Conservation (phyloP, 2,113 vertebrate species). For the Corvus cornix region DNA sequence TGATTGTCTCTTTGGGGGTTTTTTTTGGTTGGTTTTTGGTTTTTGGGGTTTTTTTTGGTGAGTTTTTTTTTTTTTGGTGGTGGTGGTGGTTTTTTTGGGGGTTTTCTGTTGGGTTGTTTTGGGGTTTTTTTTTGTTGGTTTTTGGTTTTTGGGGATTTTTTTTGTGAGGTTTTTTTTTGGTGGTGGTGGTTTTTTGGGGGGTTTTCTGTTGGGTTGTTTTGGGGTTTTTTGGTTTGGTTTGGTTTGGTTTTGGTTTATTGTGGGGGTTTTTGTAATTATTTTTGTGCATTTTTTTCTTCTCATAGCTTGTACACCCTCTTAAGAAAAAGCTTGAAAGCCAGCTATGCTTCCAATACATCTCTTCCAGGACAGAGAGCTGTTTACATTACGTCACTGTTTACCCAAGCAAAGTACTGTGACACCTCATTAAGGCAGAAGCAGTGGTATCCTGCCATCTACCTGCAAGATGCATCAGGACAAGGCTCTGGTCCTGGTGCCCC, state of each 20-base stretch:
- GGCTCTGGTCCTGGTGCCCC: neutral
- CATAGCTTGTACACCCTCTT: constrained; percentile 2
- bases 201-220: too few species aligned
- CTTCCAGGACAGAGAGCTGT: neutral
- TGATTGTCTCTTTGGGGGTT: neutral
- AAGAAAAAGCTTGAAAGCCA: neutral
- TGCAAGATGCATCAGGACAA: neutral
- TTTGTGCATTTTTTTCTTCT: neutral
- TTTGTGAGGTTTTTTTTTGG: too few species aligned
- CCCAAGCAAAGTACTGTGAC: neutral
- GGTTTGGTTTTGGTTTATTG: neutral
- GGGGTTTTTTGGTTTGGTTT: neutral
- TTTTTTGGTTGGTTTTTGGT: too few species aligned
- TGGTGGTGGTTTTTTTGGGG: too few species aligned
- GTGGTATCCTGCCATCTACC: neutral
- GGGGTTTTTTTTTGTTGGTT: neutral
- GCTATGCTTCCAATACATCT: constrained; percentile 26
- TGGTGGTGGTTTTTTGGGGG: too few species aligned
- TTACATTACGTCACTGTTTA: neutral
- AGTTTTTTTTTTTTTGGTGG: neutral
- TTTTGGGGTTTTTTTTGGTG: neutral
- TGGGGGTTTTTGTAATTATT: neutral
- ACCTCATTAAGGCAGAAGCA: neutral
- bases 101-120: too few species aligned
- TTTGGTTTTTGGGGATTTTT: neutral